Conservation (phyloP, 2,113 vertebrate genomes). For the Abramis brama region DNA sequence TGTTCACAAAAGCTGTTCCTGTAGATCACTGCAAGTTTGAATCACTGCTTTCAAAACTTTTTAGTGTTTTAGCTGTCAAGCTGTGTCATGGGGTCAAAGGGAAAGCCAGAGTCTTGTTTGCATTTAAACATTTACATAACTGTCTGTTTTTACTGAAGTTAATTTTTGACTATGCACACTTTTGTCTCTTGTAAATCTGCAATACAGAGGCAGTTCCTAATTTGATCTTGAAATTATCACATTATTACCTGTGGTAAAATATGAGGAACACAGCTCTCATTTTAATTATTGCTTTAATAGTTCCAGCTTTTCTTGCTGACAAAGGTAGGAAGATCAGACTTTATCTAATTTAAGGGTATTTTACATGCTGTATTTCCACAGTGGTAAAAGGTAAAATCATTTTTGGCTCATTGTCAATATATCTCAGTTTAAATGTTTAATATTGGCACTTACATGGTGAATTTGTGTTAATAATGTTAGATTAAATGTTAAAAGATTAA, state of each 20-base stretch:
- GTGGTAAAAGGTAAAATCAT: neutral
- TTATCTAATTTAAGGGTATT: neutral
- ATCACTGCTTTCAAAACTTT: neutral
- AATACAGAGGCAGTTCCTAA: neutral
- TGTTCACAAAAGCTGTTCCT: neutral
- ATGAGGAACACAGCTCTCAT: slow-evolving; percentile 39
- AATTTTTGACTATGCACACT: slow-evolving; percentile 44
- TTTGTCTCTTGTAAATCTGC: neutral
- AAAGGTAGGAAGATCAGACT: slow-evolving; percentile 39
- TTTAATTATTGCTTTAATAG: slow-evolving; percentile 29
- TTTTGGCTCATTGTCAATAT: neutral
- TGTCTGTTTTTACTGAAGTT: slow-evolving; percentile 36
- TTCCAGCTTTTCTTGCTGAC: slow-evolving; percentile 22
- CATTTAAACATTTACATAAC: slow-evolving; percentile 47
- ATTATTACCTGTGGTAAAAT: neutral
- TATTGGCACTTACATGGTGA: neutral
- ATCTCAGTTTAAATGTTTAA: neutral
- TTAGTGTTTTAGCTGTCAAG: neutral
- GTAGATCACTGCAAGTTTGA: slow-evolving; percentile 8
- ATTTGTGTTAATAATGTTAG: neutral
- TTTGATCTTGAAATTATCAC: neutral
- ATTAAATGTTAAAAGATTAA: neutral
- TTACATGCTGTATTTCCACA: neutral
- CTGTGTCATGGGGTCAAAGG: neutral
- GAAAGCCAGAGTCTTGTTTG: slow-evolving; percentile 42